phyloP scores from a whole-genome alignment of 2,113 vertebrate species.

The Atherinomorus stipes region DNA sequence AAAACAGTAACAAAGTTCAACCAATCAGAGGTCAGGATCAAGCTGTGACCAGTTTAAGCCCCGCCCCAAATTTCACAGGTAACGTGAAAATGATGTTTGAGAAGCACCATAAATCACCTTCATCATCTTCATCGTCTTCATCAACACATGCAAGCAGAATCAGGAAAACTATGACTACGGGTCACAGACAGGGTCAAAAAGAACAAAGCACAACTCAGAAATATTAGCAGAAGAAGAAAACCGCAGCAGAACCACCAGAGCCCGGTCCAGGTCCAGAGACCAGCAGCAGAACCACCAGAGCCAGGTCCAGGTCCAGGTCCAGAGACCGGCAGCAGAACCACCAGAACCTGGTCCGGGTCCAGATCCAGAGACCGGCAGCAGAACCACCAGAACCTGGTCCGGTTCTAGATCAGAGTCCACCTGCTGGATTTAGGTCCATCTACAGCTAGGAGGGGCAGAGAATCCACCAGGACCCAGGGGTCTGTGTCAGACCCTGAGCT shows the following conservation, averaged over 20 bases:
- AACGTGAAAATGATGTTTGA: constrained; percentile 18
- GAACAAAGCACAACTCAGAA: constrained; percentile 51
- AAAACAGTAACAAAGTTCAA: constrained; percentile 53
- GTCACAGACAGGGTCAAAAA: constrained; percentile 65
- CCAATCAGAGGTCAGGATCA: constrained; percentile 61
- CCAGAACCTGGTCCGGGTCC: no score
- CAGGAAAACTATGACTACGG: constrained; percentile 70
- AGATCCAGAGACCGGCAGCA: constrained; percentile 12
- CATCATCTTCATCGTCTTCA: constrained; percentile 36
- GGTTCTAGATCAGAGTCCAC: background rate
- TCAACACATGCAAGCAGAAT: constrained; percentile 68
- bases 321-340: no score
- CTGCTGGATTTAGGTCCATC: constrained; percentile 1
- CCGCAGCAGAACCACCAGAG: constrained; percentile 13
- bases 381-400: constrained; percentile 11
- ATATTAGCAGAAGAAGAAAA: constrained; percentile 35
- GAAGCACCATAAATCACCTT: constrained; percentile 50
- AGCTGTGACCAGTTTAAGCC: constrained; percentile 46
- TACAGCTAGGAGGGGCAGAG: background rate
- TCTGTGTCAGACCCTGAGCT: no score
- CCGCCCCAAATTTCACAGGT: constrained; percentile 4
- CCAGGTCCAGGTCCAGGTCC: constrained; percentile 2
- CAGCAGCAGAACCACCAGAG: constrained; percentile 12
- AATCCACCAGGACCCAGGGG: no score
- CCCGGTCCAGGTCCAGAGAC: constrained; percentile 7